phyloP scores from a whole-genome alignment of 2,797 vertebrate genomes.

The Acrossocheilus wenchowensis region DNA sequence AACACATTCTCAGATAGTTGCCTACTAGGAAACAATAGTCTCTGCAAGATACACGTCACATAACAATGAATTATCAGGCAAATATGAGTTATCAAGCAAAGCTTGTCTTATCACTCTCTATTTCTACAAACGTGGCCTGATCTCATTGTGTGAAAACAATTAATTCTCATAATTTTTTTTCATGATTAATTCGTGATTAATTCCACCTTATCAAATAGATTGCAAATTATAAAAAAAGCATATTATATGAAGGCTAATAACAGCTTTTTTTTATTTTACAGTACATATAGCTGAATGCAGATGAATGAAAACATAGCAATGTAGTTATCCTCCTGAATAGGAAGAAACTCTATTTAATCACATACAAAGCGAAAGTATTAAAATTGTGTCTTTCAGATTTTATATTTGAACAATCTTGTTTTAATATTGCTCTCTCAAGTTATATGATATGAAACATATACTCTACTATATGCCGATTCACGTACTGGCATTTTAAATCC shows the following conservation, averaged over 20 bases:
- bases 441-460: background rate
- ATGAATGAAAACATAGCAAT: background rate
- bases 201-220: background rate
- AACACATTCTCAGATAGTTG: background rate
- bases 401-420: conserved; percentile 2
- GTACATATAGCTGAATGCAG: background rate
- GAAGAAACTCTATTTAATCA: background rate
- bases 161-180: background rate
- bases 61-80: background rate
- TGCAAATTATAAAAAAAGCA: background rate
- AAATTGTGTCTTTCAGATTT: background rate
- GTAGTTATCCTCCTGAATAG: background rate
- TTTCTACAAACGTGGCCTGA: background rate
- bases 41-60: background rate
- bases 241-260: background rate
- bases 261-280: background rate
- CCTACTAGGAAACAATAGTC: background rate
- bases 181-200: no score
- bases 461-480: background rate
- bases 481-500: background rate
- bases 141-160: background rate
- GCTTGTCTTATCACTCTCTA: background rate
- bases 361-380: background rate
- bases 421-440: background rate
- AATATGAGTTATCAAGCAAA: background rate